phyloP scores from a whole-genome alignment of 1,140 invertebrate genomes.

The Bombus sibiricus region DNA sequence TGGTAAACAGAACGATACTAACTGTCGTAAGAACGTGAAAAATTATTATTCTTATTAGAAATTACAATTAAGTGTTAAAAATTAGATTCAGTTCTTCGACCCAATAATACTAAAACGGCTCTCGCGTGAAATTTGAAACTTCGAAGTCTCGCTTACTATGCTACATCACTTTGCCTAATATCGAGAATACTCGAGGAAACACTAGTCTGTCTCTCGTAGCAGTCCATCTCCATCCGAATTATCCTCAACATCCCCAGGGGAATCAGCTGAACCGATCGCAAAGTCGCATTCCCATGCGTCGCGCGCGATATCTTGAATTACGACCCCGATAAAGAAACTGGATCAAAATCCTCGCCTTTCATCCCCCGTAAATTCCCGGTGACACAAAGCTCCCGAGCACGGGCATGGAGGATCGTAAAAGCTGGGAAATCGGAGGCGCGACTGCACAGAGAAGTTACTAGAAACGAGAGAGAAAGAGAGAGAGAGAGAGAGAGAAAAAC shows the following conservation, averaged over 20 bases:
- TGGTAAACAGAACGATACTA: no score
- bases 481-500: not conserved
- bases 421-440: constrained; percentile 16
- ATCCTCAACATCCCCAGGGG: not conserved
- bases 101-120: not conserved
- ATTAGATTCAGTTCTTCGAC: no score
- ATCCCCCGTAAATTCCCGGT: constrained; percentile 54
- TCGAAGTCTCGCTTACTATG: not conserved
- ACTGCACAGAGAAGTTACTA: not conserved
- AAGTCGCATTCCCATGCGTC: constrained; percentile 30
- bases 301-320: constrained; percentile 46
- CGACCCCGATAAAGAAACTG: constrained; percentile 53
- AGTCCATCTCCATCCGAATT: not conserved
- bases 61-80: no score
- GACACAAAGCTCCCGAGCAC: constrained; percentile 44
- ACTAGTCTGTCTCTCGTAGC: not conserved
- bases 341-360: constrained; percentile 59
- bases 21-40: no score
- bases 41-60: no score
- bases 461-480: not conserved
- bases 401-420: constrained; percentile 16
- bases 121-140: not conserved
- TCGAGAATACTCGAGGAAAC: not conserved
- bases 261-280: constrained; percentile 9
- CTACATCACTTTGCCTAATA: no score